Evolutionary conservation across 2,797 vertebrate genomes (phyloP).

Genomic region (Mallotus villosus): DNA sequence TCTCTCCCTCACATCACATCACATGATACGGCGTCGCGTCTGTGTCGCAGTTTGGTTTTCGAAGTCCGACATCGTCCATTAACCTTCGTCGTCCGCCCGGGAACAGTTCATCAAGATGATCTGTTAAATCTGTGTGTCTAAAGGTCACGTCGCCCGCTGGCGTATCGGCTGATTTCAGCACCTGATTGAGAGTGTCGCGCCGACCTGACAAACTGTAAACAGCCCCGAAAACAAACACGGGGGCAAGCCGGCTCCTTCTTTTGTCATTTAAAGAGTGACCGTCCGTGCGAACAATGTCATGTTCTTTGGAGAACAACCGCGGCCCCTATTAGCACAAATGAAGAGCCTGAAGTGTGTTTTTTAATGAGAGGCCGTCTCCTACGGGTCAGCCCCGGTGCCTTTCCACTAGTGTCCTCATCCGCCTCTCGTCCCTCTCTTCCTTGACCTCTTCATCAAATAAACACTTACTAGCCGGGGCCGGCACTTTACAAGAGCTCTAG

Average conservation of each 20-base stretch:
- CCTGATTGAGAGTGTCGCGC: background rate
- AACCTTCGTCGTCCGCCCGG: constrained; percentile 20
- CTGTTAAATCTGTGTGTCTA: constrained; percentile 12
- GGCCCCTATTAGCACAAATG: background rate
- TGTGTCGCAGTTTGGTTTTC: constrained; percentile 1
- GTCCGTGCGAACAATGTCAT: background rate
- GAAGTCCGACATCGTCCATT: constrained; percentile 14
- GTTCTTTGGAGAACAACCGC: background rate
- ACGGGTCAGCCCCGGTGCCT: background rate
- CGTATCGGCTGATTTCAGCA: constrained; percentile 13
- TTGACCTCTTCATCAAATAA: background rate
- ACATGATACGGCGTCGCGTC: background rate
- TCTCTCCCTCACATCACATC: no score
- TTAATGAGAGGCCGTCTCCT: background rate
- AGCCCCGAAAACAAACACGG: background rate
- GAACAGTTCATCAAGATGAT: constrained; percentile 22
- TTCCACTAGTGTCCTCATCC: background rate
- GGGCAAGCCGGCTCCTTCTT: background rate
- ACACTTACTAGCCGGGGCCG: no score
- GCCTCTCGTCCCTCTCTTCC: background rate
- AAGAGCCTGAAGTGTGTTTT: background rate
- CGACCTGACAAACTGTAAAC: background rate
- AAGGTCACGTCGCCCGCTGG: constrained; percentile 31
- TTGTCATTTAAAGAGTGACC: background rate
- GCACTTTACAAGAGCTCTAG: no score